These are phyloP conservation scores for Heliconius melpomene DNA, from an alignment of 1,140 invertebrate genomes.

Conservation along the genomic window DNA sequence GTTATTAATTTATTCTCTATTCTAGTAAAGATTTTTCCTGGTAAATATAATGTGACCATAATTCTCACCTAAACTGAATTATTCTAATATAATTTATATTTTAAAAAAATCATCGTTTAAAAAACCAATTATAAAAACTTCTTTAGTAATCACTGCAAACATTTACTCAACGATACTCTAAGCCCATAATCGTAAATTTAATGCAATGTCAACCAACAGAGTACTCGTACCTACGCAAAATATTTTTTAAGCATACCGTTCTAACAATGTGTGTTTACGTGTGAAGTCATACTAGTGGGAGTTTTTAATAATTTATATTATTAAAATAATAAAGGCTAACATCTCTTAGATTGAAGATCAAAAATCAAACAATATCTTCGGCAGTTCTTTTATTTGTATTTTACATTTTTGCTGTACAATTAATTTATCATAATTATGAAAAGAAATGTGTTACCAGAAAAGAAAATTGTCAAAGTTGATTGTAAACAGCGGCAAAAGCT, in stretches of 20 bases:
- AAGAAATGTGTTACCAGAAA: conserved; percentile 57
- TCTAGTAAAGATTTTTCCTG: too few species aligned
- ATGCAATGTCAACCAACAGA: conserved; percentile 24
- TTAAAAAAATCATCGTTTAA: neutral
- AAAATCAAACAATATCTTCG: too few species aligned
- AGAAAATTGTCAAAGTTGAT: conserved; percentile 60
- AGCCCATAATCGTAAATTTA: conserved; percentile 19
- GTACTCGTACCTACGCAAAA: neutral
- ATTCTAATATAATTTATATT: neutral
- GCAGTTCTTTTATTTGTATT: too few species aligned
- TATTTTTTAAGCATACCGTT: neutral
- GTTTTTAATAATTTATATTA: neutral
- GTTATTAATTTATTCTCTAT: too few species aligned
- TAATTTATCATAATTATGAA: conserved; percentile 66
- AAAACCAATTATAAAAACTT: conserved; percentile 16
- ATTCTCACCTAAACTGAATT: too few species aligned
- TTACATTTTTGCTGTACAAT: conserved; percentile 54
- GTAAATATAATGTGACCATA: too few species aligned
- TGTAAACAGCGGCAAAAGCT: conserved; percentile 61
- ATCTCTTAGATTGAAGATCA: too few species aligned
- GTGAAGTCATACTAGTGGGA: neutral
- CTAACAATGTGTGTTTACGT: neutral
- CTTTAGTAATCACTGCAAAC: conserved; percentile 18
- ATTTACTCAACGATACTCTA: conserved; percentile 29
- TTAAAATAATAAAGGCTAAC: neutral